These are phyloP conservation scores for Burhinus oedicnemus DNA, from an alignment of 2,113 vertebrate species.

Conservation along the genomic window DNA sequence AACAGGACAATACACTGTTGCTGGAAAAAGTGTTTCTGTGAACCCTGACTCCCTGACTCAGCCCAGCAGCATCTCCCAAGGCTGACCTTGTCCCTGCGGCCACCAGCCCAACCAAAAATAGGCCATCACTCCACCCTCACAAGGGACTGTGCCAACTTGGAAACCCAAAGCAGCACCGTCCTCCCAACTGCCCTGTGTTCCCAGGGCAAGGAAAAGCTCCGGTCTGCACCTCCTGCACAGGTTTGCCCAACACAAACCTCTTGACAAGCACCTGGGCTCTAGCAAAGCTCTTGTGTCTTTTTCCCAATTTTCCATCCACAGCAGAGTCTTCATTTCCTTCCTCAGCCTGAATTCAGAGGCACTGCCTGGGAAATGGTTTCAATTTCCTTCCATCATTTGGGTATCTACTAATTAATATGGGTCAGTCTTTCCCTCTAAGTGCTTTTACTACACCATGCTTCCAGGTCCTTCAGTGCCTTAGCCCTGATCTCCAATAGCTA, in stretches of 20 bases:
- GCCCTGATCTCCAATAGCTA: background rate
- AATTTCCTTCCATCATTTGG: background rate
- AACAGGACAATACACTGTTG: rapidly evolving
- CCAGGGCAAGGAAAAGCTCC: background rate
- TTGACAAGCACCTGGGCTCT: background rate
- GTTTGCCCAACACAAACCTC: background rate
- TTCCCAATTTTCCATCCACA: background rate
- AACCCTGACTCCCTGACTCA: background rate
- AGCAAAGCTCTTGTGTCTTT: background rate
- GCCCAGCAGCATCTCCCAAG: background rate
- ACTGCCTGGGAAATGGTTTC: background rate
- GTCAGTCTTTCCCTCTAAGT: background rate
- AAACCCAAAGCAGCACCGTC: background rate
- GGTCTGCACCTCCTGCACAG: background rate
- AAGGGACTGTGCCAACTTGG: background rate
- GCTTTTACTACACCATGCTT: background rate
- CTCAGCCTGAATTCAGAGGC: background rate
- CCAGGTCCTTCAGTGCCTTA: background rate
- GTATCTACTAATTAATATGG: background rate
- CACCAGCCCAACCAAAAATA: background rate
- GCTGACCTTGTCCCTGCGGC: background rate
- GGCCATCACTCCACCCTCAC: background rate
- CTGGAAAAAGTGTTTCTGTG: background rate
- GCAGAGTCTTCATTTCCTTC: background rate
- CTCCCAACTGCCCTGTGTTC: background rate